A percentile compares a stretch with the other conserved stretches of the same genome.
Conservation (phyloP, 1,140 invertebrate species). For the Sitophilus oryzae region DNA sequence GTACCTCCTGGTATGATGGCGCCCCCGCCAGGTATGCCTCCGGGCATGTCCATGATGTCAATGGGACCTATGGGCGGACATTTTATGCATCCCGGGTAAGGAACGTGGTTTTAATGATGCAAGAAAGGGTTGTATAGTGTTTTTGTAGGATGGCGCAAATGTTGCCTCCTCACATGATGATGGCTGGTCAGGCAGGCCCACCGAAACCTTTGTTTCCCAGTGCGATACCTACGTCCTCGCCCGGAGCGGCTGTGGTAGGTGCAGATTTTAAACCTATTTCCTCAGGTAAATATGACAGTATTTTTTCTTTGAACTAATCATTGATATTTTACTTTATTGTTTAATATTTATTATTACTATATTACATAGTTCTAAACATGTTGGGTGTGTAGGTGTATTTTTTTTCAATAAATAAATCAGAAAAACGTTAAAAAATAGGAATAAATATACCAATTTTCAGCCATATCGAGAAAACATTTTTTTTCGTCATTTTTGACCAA, state of each 20-base stretch:
- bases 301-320: conserved; percentile 1
- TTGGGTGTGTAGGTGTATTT: no score
- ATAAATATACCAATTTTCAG: no score
- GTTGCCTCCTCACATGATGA: conserved; percentile 53
- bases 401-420: no score
- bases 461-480: no score
- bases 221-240: conserved; percentile 58
- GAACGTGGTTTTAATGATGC: neutral
- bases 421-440: no score
- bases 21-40: conserved; percentile 50
- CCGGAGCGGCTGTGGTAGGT: conserved; percentile 52
- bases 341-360: no score
- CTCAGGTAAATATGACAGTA: conserved; percentile 44
- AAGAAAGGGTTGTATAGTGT: conserved; percentile 11
- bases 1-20: conserved; percentile 56
- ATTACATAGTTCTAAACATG: no score
- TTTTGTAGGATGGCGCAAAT: conserved; percentile 49
- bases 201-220: conserved; percentile 71
- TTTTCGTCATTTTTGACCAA: no score
- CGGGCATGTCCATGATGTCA: conserved; percentile 53
- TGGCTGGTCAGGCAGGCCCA: conserved; percentile 55
- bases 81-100: conserved; percentile 66
- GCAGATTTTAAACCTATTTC: conserved; percentile 60
- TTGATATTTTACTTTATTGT: no score
- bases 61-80: conserved; percentile 70